Evolutionary conservation across 2,888 invertebrate species (phyloP), one percentile per base, ranked within the genome.

Genomic region (Drosophila acutilabella): DNA sequence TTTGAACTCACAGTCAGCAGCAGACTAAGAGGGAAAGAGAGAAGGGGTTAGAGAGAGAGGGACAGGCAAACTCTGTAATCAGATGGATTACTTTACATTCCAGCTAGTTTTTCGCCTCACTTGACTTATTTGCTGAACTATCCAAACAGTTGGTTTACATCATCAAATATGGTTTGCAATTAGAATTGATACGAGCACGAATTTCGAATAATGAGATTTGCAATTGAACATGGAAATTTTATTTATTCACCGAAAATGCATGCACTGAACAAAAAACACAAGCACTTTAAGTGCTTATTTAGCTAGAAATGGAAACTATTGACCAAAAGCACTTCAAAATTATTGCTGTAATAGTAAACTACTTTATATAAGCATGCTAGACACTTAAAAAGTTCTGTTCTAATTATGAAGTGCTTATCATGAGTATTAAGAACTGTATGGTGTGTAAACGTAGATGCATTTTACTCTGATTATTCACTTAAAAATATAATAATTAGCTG

Each of bases 151-250:
- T 70, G 47, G 59, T 60, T 74, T 76, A 76, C 66, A 67, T 74
- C 75, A 77, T 86, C 79, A 65, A 81, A 81, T 83, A 77, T 65
- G 70, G 60, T 20, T 65, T 51, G 65, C 71, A 83, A 86, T 86
- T 86, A 83, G 71, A 79, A 77, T 71, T 57, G 66, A 66, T 30
- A 50, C 38, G 59, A 20, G 54, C 45, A 44, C 23, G 36, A 20
- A 23, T 33, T 50, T 45, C 45, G 44, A 64, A 42, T 52, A 64
- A 71, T 65, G 30, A 53, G 64, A 60, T 76, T 64, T 14, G n/a
- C 36, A 50, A 53, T 75, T 65, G 18, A 8, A 48, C 18, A 36
- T 33, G 30, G 42, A 2, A 26, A 23, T 45, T 38, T 23, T 13
- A 36, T 38, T 62, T 51, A 26, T 8, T 10, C 8, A 26, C 14